Base-by-base conservation (phyloP, 2,797 vertebrate genomes). In the Sylvia borin region DNA sequence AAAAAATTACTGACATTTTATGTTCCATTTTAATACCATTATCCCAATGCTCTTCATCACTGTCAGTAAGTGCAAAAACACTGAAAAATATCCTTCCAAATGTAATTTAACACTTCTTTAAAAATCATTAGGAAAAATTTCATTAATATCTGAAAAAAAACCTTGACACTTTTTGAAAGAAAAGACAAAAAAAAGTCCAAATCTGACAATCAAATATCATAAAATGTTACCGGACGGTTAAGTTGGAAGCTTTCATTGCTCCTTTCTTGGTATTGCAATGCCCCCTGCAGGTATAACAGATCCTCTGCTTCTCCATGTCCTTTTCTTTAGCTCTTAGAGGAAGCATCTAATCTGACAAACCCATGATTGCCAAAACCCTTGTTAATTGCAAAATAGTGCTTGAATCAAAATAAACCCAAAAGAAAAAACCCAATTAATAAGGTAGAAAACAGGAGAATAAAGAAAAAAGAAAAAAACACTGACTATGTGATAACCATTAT, bases 251-350 rank as follows among this genome's bases (percentile, higher is more conserved):
- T 42, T n/a, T 66, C 32, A 14, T 4, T 10, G 16, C 20, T 79
- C 11, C 34, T 81, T 97, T 90, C 87, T 83, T 92, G 97, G 97
- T 97, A 75, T n/a, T 78, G 86, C 93, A 97, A 79, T 92, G 96
- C 97, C 98, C 96, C 75, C 97, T 97, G 91, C 97, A 97, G 98
- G 95, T 82, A 11, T 5, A 48, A 53, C 64, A 48, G 38, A 40
- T 47, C 27, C 34, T 61, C 31, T 47, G 43, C 86, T 83, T 78
- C 48, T 85, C 40, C 34, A 36, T 0, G 54, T 11, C 15, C 34
- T 66, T 74, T 75, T 61, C 27, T 54, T 61, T 11, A 65, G 47
- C 51, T 60, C 16, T 47, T 58, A 43, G 24, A 83, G 43, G 34
- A 47, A 68, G 45, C 3, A 36, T 57, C 67, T 82, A 12, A 45